These are phyloP conservation scores for Cyprinodon diabolis DNA, from an alignment of 2,797 vertebrate genomes.

Conservation along the genomic window DNA sequence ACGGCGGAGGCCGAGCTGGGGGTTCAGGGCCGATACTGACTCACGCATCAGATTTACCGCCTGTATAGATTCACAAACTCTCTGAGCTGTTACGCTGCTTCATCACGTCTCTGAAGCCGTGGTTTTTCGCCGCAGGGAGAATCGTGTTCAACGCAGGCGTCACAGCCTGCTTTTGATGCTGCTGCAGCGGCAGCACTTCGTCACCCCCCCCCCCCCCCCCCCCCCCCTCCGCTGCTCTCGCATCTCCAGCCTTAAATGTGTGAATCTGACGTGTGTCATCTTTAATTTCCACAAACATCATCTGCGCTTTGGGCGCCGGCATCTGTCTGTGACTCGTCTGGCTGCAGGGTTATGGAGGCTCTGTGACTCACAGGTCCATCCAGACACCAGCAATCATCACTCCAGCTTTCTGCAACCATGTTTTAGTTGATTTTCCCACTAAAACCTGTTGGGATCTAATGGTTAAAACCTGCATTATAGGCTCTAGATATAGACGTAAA, in stretches of 20 bases:
- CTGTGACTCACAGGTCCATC: too few species aligned
- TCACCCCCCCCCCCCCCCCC: not conserved
- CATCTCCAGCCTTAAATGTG: not conserved
- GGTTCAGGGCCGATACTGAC: constrained; percentile 88
- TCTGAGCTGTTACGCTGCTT: constrained; percentile 5
- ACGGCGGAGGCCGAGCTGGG: constrained; percentile 82
- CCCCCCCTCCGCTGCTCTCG: not conserved
- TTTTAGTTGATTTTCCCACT: too few species aligned
- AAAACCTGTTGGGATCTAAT: too few species aligned
- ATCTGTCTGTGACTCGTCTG: not conserved
- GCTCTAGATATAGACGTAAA: too few species aligned
- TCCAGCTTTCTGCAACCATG: too few species aligned
- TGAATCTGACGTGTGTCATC: constrained; percentile 5
- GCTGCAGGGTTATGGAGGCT: too few species aligned
- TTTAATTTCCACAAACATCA: not conserved
- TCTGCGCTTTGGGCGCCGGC: not conserved
- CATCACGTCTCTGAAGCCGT: constrained; percentile 16
- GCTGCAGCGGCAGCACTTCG: not conserved
- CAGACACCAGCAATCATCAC: too few species aligned
- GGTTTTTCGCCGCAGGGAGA: constrained; percentile 24
- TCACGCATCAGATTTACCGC: constrained; percentile 18
- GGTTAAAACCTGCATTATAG: too few species aligned
- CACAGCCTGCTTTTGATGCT: constrained; percentile 25
- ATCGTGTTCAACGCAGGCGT: constrained; percentile 45
- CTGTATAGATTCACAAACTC: not conserved